Conservation (phyloP, 23 tunicate genomes). For the Phallusia fumigata region DNA sequence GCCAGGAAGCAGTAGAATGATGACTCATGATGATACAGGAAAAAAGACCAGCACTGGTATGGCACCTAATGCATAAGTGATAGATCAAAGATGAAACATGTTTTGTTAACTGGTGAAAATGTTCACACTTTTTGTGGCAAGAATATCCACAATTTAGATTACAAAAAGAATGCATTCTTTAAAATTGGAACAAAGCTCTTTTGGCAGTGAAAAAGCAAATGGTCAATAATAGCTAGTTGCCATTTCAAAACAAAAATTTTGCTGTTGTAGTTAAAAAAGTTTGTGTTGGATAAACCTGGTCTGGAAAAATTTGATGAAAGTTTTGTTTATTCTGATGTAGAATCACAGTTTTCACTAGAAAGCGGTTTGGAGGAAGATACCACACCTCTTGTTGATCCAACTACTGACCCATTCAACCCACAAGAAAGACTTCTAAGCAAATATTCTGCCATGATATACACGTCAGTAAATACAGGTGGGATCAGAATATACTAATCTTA, state of each 20-base stretch:
- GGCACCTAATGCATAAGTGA: too few species aligned
- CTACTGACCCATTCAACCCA: conserved; percentile 85
- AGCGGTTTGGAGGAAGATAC: conserved; percentile 89
- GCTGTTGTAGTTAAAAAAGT: too few species aligned
- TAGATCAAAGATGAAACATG: not conserved
- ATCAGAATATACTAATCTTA: not conserved
- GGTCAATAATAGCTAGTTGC: too few species aligned
- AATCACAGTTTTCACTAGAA: conserved; percentile 69
- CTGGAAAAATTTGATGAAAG: not conserved
- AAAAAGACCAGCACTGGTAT: conserved; percentile 81
- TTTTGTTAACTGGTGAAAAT: too few species aligned
- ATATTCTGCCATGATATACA: conserved; percentile 89
- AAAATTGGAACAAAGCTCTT: too few species aligned
- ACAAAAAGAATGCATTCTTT: too few species aligned
- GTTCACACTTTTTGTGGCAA: too few species aligned
- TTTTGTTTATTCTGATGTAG: too few species aligned
- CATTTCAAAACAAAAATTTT: too few species aligned
- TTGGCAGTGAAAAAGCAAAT: too few species aligned
- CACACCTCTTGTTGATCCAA: conserved; percentile 80
- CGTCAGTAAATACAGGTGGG: conserved; percentile 68
- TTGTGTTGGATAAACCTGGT: not conserved
- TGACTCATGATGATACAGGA: conserved; percentile 67
- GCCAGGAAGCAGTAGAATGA: conserved; percentile 93
- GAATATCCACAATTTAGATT: too few species aligned
- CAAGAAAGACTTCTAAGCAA: conserved; percentile 81